Percentiles rank a stretch among this genome's conserved stretches.
phyloP scores from a whole-genome alignment of 2,113 vertebrate species.

The Megaceryle maxima region DNA sequence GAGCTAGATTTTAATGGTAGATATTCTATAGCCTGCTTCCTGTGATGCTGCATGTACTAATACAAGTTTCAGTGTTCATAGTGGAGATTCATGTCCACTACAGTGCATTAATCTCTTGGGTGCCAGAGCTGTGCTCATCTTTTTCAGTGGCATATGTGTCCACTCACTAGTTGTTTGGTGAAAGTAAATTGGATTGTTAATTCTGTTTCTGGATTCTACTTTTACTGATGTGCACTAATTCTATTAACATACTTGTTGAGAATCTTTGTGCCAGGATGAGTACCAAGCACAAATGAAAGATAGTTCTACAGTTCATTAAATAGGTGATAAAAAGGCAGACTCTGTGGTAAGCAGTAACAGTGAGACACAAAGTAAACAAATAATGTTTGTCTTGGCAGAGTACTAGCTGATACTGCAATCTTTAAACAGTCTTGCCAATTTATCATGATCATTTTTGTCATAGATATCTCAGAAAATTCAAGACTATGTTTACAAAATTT shows the following conservation, averaged over 20 bases:
- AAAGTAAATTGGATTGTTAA: constrained; percentile 38
- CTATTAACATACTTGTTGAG: neutral
- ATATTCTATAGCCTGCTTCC: neutral
- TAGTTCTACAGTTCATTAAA: constrained; percentile 10
- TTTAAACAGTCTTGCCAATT: neutral
- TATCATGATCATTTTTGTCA: neutral
- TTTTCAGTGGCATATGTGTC: neutral
- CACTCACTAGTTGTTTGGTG: neutral
- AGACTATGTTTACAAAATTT: neutral
- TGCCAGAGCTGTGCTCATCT: neutral
- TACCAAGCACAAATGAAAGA: neutral
- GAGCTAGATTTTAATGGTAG: neutral
- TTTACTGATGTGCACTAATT: constrained; percentile 24
- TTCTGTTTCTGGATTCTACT: constrained; percentile 7
- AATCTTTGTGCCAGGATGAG: neutral
- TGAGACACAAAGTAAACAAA: neutral
- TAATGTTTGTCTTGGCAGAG: neutral
- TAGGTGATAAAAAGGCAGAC: neutral
- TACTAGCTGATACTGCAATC: neutral
- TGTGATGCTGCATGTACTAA: neutral
- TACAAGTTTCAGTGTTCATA: neutral
- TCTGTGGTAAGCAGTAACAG: neutral
- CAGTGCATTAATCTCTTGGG: neutral
- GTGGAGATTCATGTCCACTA: neutral
- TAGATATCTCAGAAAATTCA: neutral